Percentiles rank a stretch among this genome's conserved stretches.
Conservation (phyloP, 2,797 vertebrate genomes). For the Etheostoma nigrum region DNA sequence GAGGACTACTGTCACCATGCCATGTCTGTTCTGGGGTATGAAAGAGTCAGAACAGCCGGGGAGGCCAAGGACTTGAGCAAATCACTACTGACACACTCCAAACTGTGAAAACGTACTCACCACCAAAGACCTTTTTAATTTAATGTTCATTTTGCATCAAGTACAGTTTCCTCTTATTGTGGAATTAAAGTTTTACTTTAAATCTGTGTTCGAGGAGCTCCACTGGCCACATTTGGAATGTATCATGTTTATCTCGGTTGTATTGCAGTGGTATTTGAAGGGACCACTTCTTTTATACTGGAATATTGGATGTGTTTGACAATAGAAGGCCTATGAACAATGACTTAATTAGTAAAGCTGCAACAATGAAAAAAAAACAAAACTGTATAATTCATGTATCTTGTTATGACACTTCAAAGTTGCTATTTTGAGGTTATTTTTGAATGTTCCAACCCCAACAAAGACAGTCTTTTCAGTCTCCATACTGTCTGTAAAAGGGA, state of each 20-base stretch:
- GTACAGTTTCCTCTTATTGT: slow-evolving; percentile 78
- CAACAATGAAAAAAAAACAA: slow-evolving; percentile 44
- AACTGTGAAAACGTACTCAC: slow-evolving; percentile 81
- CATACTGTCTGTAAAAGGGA: slow-evolving; percentile 80
- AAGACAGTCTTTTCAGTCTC: slow-evolving; percentile 67
- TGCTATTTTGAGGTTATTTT: slow-evolving; percentile 80
- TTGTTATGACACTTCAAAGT: slow-evolving; percentile 77
- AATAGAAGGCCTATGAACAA: slow-evolving; percentile 54
- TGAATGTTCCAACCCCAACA: slow-evolving; percentile 77
- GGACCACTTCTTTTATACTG: slow-evolving; percentile 75
- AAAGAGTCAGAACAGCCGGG: slow-evolving; percentile 89
- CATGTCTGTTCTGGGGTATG: slow-evolving; percentile 95
- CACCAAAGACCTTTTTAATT: slow-evolving; percentile 82
- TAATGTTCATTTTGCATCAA: slow-evolving; percentile 74
- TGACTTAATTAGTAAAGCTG: slow-evolving; percentile 63
- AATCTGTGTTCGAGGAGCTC: slow-evolving; percentile 70
- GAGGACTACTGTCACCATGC: slow-evolving; percentile 97
- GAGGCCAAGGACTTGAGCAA: slow-evolving; percentile 97
- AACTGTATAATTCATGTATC: slow-evolving; percentile 79
- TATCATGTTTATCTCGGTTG: slow-evolving; percentile 67
- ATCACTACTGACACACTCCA: slow-evolving; percentile 91
- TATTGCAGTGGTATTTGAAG: slow-evolving; percentile 67
- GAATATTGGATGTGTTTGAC: slow-evolving; percentile 70
- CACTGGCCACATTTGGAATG: slow-evolving; percentile 81
- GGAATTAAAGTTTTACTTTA: slow-evolving; percentile 84